Conservation (phyloP, 1,140 invertebrate species). For the Brachionus calyciflorus region DNA sequence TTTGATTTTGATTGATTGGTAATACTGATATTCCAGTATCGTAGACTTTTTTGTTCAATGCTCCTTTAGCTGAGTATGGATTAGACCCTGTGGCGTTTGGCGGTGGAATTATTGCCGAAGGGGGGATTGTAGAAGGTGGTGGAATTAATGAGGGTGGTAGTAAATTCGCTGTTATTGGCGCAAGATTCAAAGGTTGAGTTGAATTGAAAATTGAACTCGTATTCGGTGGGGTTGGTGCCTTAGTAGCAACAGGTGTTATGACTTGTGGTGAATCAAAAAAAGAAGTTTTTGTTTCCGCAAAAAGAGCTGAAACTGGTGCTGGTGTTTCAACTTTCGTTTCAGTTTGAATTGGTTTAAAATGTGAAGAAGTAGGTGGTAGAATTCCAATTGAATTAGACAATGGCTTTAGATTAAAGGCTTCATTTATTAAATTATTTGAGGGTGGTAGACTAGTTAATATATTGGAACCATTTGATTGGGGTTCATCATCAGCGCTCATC, state of each 20-base stretch:
- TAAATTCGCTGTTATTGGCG: neutral
- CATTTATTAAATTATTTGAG: slow-evolving; percentile 33
- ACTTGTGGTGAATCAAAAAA: neutral
- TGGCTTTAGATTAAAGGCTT: slow-evolving; percentile 34
- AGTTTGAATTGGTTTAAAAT: slow-evolving; percentile 41
- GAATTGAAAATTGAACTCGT: neutral
- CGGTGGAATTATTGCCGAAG: neutral
- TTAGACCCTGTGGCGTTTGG: neutral
- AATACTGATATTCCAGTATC: slow-evolving; percentile 11
- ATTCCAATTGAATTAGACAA: slow-evolving; percentile 16
- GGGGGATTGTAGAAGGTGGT: neutral
- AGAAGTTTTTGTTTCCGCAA: neutral
- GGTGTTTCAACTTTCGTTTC: neutral
- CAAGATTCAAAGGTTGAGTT: neutral
- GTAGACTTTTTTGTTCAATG: slow-evolving; percentile 42
- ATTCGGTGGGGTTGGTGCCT: neutral
- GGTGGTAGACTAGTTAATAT: neutral
- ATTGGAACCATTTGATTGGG: neutral
- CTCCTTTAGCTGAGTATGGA: slow-evolving; percentile 37
- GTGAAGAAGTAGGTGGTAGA: slow-evolving; percentile 1
- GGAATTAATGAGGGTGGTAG: neutral
- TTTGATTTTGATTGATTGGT: neutral
- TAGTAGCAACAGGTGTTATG: neutral
- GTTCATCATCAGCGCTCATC: slow-evolving; percentile 45
- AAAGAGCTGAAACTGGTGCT: neutral